Evolutionary conservation across 2,797 vertebrate species (phyloP), one percentile per base, ranked within the genome.

Genomic region (Esox lucius): DNA sequence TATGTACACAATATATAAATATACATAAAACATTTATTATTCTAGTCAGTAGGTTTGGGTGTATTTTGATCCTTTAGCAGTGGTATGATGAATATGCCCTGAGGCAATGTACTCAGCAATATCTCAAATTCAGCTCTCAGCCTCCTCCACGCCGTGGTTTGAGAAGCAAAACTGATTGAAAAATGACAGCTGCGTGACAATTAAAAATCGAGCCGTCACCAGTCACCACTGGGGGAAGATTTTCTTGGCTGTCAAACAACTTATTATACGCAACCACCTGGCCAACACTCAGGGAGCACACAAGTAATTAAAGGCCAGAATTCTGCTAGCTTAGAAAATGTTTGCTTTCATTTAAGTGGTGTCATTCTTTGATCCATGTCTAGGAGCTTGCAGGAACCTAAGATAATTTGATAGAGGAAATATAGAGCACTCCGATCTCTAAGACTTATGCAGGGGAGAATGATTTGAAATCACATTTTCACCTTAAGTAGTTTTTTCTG

Each of bases 141-240:
- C 77, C 69, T 76, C 68, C 67, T 69, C 71, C 76, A 62, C 53
- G 70, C 66, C 62, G 22, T 46, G 75, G 75, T 73, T 71, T 53
- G 74, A 73, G 75, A 79, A 78, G 76, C 71, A 70, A 77, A 82
- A 77, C 73, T 70, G 68, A 80, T 81, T 75, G 68, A 72, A 75
- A 79, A 84, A 79, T 88, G 87, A 86, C 84, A 86, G 84, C 79
- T 75, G 74, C 79, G 77, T 85, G 81, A 85, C 85, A 85, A 87
- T 86, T 84, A 88, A 83, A 68, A 82, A 61, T 75, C 61, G 75
- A 83, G 80, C 75, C 72, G 75, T 80, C 76, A 76, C 75, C 73
- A 70, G 61, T 61, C 73, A 26, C 79, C 22, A 73, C 80, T 80
- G 80, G 74, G 74, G 76, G 42, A 65, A 75, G 70, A 73, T 77